phyloP scores from a whole-genome alignment of 1,140 invertebrate genomes.

The Rhizoglyphus robini region DNA sequence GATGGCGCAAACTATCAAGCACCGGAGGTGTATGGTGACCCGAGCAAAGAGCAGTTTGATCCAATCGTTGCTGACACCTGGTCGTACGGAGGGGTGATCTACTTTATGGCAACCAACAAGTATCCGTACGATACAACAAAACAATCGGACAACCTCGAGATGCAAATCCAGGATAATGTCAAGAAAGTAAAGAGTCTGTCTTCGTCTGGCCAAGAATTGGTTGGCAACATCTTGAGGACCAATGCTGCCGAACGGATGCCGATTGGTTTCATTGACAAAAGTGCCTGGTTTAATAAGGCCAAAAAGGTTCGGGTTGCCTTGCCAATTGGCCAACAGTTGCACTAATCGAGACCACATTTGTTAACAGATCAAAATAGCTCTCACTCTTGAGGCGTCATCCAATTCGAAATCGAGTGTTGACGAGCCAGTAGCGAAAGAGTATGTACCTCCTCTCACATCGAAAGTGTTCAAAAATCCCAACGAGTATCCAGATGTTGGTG shows the following conservation, averaged over 20 bases:
- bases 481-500: too few relatives aligned
- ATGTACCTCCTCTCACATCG: too few relatives aligned
- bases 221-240: not conserved
- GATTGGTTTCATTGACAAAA: not conserved
- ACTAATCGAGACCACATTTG: too few relatives aligned
- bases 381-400: too few relatives aligned
- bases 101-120: not conserved
- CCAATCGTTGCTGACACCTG: conserved; percentile 9
- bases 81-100: conserved; percentile 5
- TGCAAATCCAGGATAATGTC: conserved; percentile 3
- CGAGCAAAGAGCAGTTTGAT: conserved; percentile 14
- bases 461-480: too few relatives aligned
- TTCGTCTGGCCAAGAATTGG: not conserved
- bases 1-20: conserved; percentile 10
- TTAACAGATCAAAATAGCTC: too few relatives aligned
- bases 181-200: not conserved
- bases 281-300: not conserved
- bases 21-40: conserved; percentile 14
- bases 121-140: conserved; percentile 7
- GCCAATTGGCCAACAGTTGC: too few relatives aligned
- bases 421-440: too few relatives aligned
- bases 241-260: conserved; percentile 5
- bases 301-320: not conserved
- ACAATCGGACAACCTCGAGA: not conserved
- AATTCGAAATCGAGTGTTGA: too few relatives aligned